Conservation (phyloP, 2,113 vertebrate species). For the Brachypodius melanocephalos region DNA sequence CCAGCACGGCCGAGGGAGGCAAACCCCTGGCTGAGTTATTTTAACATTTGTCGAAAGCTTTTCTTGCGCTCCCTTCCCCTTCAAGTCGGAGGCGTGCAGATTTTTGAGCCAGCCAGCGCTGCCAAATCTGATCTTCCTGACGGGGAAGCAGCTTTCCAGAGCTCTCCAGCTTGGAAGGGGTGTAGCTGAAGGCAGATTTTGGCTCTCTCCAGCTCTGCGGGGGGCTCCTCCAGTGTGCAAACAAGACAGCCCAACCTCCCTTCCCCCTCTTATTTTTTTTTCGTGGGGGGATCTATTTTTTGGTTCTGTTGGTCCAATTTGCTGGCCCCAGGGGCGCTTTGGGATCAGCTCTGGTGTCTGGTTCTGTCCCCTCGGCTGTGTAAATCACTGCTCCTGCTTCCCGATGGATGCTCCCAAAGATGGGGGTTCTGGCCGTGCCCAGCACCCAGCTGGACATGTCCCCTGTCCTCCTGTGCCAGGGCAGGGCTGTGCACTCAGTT, state of each 20-base stretch:
- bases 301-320: background rate
- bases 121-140: conserved; percentile 52
- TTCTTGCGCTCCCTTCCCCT: conserved; percentile 20
- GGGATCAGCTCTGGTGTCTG: background rate
- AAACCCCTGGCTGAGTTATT: conserved; percentile 23
- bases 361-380: background rate
- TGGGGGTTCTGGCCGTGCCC: background rate
- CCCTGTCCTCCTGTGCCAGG: accelerated
- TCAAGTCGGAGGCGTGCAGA: conserved; percentile 6
- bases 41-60: conserved; percentile 36
- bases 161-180: conserved; percentile 32
- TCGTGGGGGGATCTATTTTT: background rate
- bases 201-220: background rate
- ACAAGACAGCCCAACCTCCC: background rate
- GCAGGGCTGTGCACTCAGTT: accelerated
- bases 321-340: background rate
- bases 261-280: background rate
- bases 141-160: conserved; percentile 45
- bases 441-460: background rate
- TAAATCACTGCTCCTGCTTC: background rate
- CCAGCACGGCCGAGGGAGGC: background rate
- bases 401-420: background rate
- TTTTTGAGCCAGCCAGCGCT: background rate
- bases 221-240: conserved; percentile 5
- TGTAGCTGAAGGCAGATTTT: conserved; percentile 35